Evolutionary conservation across 2,797 vertebrate genomes (phyloP).

Genomic region (Melanotaenia pygmaea): DNA sequence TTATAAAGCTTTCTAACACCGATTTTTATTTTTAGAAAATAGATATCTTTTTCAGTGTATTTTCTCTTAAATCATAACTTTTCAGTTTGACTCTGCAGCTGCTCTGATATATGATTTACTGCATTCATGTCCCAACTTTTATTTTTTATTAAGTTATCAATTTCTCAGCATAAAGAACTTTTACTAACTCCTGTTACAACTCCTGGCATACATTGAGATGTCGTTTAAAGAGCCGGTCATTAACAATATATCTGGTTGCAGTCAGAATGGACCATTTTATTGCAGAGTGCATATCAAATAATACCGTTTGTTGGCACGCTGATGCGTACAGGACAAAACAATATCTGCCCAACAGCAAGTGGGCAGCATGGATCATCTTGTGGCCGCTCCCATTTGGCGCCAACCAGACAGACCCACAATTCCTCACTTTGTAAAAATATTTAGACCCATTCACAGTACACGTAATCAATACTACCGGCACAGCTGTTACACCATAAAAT

Average conservation of each 20-base stretch:
- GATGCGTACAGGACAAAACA: constrained; percentile 57
- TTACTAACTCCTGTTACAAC: constrained; percentile 67
- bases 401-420: constrained; percentile 74
- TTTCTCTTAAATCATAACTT: constrained; percentile 65
- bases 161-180: constrained; percentile 69
- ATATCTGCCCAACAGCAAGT: constrained; percentile 44
- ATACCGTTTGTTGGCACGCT: constrained; percentile 65
- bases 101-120: constrained; percentile 74
- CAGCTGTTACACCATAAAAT: constrained; percentile 82
- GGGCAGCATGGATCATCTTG: constrained; percentile 28
- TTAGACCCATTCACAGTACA: constrained; percentile 57
- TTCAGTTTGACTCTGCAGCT: constrained; percentile 72
- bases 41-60: constrained; percentile 54
- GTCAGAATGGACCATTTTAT: constrained; percentile 68
- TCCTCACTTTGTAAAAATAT: constrained; percentile 81
- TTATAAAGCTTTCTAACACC: background rate
- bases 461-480: constrained; percentile 82
- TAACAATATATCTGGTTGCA: constrained; percentile 85
- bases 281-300: constrained; percentile 73
- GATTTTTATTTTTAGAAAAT: background rate
- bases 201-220: constrained; percentile 56
- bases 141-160: constrained; percentile 76
- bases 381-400: constrained; percentile 67
- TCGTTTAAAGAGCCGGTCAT: constrained; percentile 68
- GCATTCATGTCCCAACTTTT: constrained; percentile 68